Evolutionary conservation across 2,888 invertebrate species (phyloP).

Genomic region (Pasiphila rectangulata): DNA sequence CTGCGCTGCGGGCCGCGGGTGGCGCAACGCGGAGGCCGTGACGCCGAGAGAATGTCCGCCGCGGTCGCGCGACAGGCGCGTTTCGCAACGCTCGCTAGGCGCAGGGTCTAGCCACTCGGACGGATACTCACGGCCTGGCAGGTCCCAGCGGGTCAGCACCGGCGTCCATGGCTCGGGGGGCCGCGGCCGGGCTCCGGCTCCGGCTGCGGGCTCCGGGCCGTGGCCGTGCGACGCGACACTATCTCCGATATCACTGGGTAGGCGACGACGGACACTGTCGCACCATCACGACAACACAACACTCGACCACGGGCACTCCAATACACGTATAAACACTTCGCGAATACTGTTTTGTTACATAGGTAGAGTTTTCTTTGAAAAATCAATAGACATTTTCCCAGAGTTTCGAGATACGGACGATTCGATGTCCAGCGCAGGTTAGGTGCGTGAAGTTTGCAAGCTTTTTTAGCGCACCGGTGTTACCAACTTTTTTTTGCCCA

Average conservation of each 20-base stretch:
- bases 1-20: conserved; percentile 59
- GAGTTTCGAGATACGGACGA: conserved; percentile 78
- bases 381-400: conserved; percentile 82
- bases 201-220: conserved; percentile 75
- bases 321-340: conserved; percentile 79
- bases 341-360: conserved; percentile 81
- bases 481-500: conserved; percentile 81
- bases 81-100: conserved; percentile 72
- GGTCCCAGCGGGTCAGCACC: conserved; percentile 75
- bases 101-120: conserved; percentile 63
- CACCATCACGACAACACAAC: conserved; percentile 78
- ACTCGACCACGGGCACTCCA: conserved; percentile 72
- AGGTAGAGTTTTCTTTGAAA: conserved; percentile 82
- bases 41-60: conserved; percentile 78
- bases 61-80: conserved; percentile 39
- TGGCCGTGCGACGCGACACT: conserved; percentile 77
- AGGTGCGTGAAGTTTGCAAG: conserved; percentile 82
- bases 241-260: conserved; percentile 76
- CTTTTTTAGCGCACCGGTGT: conserved; percentile 82
- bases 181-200: conserved; percentile 74
- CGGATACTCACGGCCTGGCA: conserved; percentile 79
- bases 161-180: conserved; percentile 66
- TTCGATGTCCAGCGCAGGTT: conserved; percentile 83
- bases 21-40: conserved; percentile 80
- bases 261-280: conserved; percentile 75